Conservation (phyloP, 2,888 invertebrate genomes). For the Latheticus oryzae region DNA sequence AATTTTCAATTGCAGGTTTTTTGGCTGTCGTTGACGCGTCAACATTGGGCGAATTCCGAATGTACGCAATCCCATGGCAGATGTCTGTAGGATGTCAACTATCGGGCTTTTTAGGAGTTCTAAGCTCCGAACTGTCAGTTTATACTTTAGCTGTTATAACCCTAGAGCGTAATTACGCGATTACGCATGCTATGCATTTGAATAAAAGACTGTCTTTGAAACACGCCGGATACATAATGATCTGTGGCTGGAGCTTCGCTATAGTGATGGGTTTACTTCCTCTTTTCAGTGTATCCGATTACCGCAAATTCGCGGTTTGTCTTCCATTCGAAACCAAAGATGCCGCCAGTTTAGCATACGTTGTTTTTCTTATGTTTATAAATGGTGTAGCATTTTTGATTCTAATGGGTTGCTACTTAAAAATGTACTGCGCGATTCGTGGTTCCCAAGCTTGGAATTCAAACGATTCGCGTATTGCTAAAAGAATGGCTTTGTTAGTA, state of each 20-base stretch:
- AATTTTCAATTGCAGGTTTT: constrained; percentile 72
- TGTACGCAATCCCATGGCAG: constrained; percentile 98
- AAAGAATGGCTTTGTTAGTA: constrained; percentile 95
- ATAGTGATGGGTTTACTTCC: constrained; percentile 89
- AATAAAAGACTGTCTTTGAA: constrained; percentile 92
- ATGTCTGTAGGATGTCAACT: constrained; percentile 92
- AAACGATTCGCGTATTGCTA: constrained; percentile 95
- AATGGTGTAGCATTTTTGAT: constrained; percentile 95
- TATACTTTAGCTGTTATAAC: constrained; percentile 97
- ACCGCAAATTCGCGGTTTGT: constrained; percentile 96
- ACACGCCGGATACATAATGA: constrained; percentile 93
- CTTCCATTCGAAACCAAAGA: constrained; percentile 91
- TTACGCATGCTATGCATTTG: constrained; percentile 97
- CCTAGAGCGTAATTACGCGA: constrained; percentile 94
- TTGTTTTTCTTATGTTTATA: constrained; percentile 88
- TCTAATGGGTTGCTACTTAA: constrained; percentile 94
- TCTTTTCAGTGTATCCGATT: constrained; percentile 91
- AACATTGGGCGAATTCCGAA: constrained; percentile 94
- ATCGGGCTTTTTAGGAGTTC: constrained; percentile 94
- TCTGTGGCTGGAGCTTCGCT: constrained; percentile 92
- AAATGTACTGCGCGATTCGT: constrained; percentile 98
- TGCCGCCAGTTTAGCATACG: constrained; percentile 85
- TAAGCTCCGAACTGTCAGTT: constrained; percentile 94
- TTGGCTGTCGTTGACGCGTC: constrained; percentile 96
- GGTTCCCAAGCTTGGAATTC: constrained; percentile 98